phyloP scores from a whole-genome alignment of 2,113 vertebrate species.

The Chionis minor region DNA sequence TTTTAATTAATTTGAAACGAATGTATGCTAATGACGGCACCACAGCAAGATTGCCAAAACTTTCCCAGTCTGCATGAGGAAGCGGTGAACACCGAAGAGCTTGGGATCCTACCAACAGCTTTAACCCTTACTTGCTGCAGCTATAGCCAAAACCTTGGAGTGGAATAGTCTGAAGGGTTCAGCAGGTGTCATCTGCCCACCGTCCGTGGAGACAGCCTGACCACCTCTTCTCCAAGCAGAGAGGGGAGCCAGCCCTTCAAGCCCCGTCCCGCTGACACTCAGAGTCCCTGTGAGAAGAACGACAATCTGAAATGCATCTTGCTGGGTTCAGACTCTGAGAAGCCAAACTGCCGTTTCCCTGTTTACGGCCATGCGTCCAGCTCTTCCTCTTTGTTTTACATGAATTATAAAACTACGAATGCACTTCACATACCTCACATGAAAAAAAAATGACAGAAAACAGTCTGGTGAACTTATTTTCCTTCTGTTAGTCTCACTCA shows the following conservation, averaged over 20 bases:
- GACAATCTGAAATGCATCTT: neutral
- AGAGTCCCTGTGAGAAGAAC: neutral
- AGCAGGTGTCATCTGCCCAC: neutral
- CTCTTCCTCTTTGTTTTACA: neutral
- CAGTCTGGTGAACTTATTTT: neutral
- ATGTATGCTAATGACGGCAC: neutral
- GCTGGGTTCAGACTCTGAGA: neutral
- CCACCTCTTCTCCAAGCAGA: neutral
- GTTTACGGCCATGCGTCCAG: neutral
- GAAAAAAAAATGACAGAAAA: neutral
- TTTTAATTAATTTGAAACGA: conserved; percentile 51
- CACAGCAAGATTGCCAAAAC: conserved; percentile 18
- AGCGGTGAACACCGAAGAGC: neutral
- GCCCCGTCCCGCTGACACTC: neutral
- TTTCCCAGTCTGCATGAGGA: neutral
- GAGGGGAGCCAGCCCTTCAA: neutral
- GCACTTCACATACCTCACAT: neutral
- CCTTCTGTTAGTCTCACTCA: neutral
- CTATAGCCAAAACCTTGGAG: neutral
- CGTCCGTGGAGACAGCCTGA: neutral
- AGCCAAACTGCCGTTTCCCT: neutral
- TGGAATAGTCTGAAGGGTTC: neutral
- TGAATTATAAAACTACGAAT: neutral
- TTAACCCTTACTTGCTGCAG: neutral
- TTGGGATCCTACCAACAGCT: neutral